Evolutionary conservation across 2,888 invertebrate species (phyloP), one percentile per base, ranked within the genome.

Genomic region (Arge pagana): DNA sequence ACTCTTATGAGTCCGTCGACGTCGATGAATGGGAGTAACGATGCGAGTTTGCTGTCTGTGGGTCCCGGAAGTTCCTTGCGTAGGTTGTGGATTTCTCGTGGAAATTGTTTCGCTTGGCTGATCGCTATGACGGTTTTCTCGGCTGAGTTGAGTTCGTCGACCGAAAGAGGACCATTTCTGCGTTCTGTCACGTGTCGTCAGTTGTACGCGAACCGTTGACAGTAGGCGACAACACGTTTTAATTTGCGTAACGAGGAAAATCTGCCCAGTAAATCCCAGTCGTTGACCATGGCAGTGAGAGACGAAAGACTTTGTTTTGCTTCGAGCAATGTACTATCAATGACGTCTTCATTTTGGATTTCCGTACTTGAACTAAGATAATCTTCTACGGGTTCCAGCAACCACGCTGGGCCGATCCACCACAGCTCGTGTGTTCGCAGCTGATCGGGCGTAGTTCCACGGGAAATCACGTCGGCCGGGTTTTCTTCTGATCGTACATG

Each of bases 401-500:
- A 31, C 36, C 26, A 10, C 37, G n/a, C 19, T 18, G 41, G 53
- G 3, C 31, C 40, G 1, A 30, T 13, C 35, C 36, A 43, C 50
- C 50, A 43, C 8, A 51, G 18, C 5, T 24, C 1, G 21, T 24
- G 16, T 2, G n/a, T 8, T 21, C 11, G 7, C 23, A 41, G n/a
- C 3, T 11, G 41, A 11, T 16, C 11, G 13, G 41, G 28, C 1
- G 7, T 13, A 7, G n/a, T 16, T 13, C 41, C 39, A 1, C 55
- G 50, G 0, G 56, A 56, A 4, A 55, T 52, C 5, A 52, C 48
- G 43, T 60, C 56, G 1, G 60, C 56, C 3, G 56, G 57, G 30
- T 60, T 60, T 4, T 56, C 54, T 18, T 53, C 33, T 4, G 50
- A 51, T 0, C 33, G 26, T 13, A 59, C 54, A 16, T 57, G 54